These are phyloP conservation scores for Paratrypauchen microcephalus DNA, from an alignment of 2,797 vertebrate species.

Conservation along the genomic window DNA sequence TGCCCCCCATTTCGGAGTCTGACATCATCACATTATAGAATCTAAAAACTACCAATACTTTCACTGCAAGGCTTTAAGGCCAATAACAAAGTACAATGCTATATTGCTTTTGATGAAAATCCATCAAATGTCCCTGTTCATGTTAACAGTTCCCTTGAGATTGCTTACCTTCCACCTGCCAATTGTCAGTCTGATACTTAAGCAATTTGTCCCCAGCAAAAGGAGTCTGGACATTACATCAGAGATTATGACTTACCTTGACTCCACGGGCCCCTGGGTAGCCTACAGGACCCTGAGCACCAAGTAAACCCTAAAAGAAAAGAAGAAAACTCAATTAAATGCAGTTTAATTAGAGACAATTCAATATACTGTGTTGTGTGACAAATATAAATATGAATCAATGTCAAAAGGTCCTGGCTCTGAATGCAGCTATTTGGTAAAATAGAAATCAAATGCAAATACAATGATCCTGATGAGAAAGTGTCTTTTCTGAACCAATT, in stretches of 20 bases:
- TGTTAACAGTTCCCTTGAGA: conserved; percentile 55
- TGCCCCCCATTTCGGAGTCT: too few relatives aligned
- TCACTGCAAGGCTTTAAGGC: conserved; percentile 9
- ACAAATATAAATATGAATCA: neutral
- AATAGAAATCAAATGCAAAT: neutral
- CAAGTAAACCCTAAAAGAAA: conserved; percentile 77
- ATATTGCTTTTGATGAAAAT: conserved; percentile 17
- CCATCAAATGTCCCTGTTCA: conserved; percentile 42
- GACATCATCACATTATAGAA: too few relatives aligned
- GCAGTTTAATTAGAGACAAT: neutral
- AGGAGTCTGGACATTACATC: conserved; percentile 27
- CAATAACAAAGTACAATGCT: conserved; percentile 7
- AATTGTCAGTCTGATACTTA: conserved; percentile 60
- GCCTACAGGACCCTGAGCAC: conserved; percentile 83
- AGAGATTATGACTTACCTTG: conserved; percentile 80
- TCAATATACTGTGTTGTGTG: neutral
- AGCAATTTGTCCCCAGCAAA: conserved; percentile 56
- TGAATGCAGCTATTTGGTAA: neutral
- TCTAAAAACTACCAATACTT: too few relatives aligned
- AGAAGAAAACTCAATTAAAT: neutral
- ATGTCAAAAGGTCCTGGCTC: neutral
- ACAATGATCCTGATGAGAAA: neutral
- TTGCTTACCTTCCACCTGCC: conserved; percentile 49
- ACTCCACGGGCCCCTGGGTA: conserved; percentile 92
- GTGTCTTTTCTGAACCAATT: neutral